These are phyloP conservation scores for Microcebus tavaratra DNA, from an alignment of 2,113 vertebrate genomes.

Conservation along the genomic window DNA sequence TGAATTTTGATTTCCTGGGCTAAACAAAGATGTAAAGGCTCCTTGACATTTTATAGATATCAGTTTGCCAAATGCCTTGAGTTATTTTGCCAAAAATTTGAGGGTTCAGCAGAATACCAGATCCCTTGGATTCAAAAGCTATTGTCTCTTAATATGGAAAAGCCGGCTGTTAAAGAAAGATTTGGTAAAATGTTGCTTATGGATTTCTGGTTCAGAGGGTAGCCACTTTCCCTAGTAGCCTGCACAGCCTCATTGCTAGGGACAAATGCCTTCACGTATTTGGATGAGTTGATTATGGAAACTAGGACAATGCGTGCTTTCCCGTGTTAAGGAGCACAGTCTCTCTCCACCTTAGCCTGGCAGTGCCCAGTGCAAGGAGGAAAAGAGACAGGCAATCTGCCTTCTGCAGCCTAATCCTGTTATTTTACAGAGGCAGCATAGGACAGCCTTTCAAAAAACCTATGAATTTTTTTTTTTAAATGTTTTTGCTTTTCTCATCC, in stretches of 20 bases:
- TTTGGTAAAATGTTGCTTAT: not conserved
- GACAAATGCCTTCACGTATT: conserved; percentile 6
- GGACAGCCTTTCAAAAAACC: not conserved
- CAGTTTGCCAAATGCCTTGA: conserved; percentile 57
- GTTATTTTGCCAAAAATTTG: conserved; percentile 50
- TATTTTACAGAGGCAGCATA: not conserved
- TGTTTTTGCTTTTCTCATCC: not conserved
- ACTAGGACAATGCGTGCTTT: conserved; percentile 12
- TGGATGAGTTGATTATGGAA: conserved; percentile 46
- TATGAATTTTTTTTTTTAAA: not conserved
- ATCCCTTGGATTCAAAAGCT: conserved; percentile 15
- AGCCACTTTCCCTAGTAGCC: not conserved
- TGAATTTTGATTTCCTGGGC: conserved; percentile 53
- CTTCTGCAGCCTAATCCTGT: not conserved
- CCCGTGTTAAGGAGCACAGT: not conserved
- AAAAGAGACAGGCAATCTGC: not conserved
- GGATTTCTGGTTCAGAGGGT: not conserved
- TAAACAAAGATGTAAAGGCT: conserved; percentile 70
- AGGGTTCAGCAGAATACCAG: conserved; percentile 24
- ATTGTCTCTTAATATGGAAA: conserved; percentile 51
- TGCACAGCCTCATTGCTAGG: not conserved
- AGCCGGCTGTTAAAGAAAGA: conserved; percentile 14
- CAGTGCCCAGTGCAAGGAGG: accelerated
- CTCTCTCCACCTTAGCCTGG: not conserved
- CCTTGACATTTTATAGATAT: not conserved